Conservation (phyloP, 2,888 invertebrate genomes). For the Hyalella azteca region DNA sequence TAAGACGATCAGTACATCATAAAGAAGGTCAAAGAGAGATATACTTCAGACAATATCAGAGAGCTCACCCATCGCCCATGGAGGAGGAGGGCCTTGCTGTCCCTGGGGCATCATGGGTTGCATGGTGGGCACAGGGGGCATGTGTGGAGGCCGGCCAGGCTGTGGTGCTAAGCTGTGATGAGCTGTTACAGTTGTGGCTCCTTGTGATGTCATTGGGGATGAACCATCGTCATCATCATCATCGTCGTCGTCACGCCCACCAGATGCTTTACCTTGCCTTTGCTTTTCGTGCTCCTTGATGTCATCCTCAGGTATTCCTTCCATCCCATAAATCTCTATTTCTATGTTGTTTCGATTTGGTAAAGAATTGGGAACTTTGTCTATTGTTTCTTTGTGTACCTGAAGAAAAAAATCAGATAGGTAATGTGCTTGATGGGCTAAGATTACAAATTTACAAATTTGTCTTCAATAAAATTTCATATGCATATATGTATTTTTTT, state of each 20-base stretch:
- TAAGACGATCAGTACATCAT: too few species aligned
- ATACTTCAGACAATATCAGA: too few species aligned
- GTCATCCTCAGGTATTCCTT: conserved; percentile 97
- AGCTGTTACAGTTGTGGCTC: conserved; percentile 50
- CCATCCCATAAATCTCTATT: conserved; percentile 99
- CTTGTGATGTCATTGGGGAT: conserved; percentile 43
- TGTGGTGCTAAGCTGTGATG: conserved; percentile 55
- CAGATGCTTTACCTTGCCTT: conserved; percentile 65
- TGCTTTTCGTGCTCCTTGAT: conserved; percentile 91
- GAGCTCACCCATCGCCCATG: not conserved
- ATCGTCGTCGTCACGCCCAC: conserved; percentile 55
- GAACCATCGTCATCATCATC: conserved; percentile 60
- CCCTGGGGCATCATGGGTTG: conserved; percentile 58
- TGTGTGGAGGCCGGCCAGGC: conserved; percentile 33
- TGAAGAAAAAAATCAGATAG: conserved; percentile 62
- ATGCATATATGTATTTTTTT: too few species aligned
- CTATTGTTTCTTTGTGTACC: conserved; percentile 99
- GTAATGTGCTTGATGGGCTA: not conserved
- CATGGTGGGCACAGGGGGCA: conserved; percentile 42
- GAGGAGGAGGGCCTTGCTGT: conserved; percentile 41
- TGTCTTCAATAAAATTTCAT: too few species aligned
- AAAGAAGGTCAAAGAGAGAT: too few species aligned
- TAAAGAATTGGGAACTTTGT: conserved; percentile 98
- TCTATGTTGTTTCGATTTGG: conserved; percentile 98
- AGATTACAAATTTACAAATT: not conserved